Conservation (phyloP, 1,140 invertebrate genomes). For the Brachionus rubens region DNA sequence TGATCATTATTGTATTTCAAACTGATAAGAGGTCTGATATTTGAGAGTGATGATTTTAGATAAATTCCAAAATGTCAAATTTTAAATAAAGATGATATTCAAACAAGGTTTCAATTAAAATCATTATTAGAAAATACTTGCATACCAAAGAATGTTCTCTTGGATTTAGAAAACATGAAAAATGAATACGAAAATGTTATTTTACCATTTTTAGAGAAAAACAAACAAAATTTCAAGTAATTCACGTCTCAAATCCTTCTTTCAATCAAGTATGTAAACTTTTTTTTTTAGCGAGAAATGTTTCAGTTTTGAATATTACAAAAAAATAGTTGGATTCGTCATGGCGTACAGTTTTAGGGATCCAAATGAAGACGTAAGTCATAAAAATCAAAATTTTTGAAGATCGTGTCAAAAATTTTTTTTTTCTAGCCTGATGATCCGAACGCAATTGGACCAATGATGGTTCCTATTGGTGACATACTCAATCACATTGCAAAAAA, state of each 20-base stretch:
- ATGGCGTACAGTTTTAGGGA: conserved; percentile 62
- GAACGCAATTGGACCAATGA: conserved; percentile 52
- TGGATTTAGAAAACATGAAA: conserved; percentile 53
- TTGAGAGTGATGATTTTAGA: no score
- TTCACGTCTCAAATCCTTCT: neutral
- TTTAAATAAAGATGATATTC: no score
- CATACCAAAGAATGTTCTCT: conserved; percentile 51
- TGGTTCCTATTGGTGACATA: conserved; percentile 61
- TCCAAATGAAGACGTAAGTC: conserved; percentile 47
- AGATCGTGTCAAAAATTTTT: neutral
- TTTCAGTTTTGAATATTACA: conserved; percentile 54
- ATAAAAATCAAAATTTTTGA: neutral
- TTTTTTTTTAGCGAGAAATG: conserved; percentile 50
- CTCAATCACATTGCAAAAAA: conserved; percentile 60
- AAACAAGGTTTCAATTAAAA: conserved; percentile 52
- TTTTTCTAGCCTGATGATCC: conserved; percentile 24
- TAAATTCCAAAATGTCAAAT: no score
- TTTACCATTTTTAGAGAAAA: conserved; percentile 54
- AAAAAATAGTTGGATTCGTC: conserved; percentile 60
- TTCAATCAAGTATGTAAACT: neutral
- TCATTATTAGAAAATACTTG: conserved; percentile 53
- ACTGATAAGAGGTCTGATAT: no score
- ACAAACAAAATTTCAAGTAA: conserved; percentile 53
- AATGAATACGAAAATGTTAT: conserved; percentile 54
- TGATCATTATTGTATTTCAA: no score